Conservation (phyloP, 2,888 invertebrate species). For the Melanophora roralis region DNA sequence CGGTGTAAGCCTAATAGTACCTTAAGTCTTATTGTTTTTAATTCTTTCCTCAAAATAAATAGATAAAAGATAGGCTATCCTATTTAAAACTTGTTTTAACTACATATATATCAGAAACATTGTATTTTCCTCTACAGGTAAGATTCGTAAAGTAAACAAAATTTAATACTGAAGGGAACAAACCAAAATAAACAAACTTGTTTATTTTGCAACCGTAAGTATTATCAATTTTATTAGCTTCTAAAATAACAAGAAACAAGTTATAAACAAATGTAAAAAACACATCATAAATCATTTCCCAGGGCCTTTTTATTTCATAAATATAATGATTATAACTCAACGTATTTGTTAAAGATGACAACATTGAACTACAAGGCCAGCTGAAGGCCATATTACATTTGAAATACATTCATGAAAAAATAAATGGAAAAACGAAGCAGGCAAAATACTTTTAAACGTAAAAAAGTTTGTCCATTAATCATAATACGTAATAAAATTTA, state of each 20-base stretch:
- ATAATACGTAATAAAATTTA: slow-evolving; percentile 29
- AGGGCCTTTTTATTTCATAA: neutral
- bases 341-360: neutral
- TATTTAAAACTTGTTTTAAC: no score
- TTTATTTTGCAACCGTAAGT: slow-evolving; percentile 23
- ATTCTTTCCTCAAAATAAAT: no score
- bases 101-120: no score
- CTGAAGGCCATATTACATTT: no score
- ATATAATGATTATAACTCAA: slow-evolving; percentile 32
- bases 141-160: no score
- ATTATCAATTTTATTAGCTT: slow-evolving; percentile 38
- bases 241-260: neutral
- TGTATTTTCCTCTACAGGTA: no score
- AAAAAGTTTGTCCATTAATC: slow-evolving; percentile 46
- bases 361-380: no score
- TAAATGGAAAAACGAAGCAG: neutral
- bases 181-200: no score
- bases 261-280: neutral
- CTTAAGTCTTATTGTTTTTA: no score
- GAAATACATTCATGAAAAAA: neutral
- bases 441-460: slow-evolving; percentile 8
- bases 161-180: no score
- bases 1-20: no score
- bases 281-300: neutral
- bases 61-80: no score